phyloP scores from a whole-genome alignment of 2,888 invertebrate genomes.

The Venusia cambrica region DNA sequence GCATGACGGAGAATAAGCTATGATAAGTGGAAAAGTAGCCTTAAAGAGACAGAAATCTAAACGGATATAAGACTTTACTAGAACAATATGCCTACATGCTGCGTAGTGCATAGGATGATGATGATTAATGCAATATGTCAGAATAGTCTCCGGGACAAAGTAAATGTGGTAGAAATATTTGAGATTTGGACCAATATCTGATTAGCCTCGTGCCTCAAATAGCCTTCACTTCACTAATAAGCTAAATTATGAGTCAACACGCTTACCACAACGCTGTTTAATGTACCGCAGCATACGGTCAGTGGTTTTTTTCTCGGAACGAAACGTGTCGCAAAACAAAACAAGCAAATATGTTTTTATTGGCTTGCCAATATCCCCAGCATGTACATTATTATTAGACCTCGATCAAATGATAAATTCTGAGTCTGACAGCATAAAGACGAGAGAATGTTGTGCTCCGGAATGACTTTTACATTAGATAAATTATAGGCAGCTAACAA shows the following conservation, averaged over 20 bases:
- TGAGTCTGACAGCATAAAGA: slow-evolving; percentile 24
- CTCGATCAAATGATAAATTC: slow-evolving; percentile 14
- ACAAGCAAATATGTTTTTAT: slow-evolving; percentile 27
- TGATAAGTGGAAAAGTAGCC: too few species aligned
- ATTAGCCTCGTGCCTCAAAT: slow-evolving; percentile 43
- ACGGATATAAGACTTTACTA: too few species aligned
- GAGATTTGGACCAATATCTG: slow-evolving; percentile 50
- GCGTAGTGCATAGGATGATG: too few species aligned
- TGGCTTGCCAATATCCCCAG: slow-evolving; percentile 17
- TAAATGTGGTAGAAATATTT: slow-evolving; percentile 51
- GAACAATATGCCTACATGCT: too few species aligned
- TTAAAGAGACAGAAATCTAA: too few species aligned
- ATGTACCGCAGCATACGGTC: slow-evolving; percentile 32
- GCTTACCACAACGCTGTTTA: slow-evolving; percentile 42
- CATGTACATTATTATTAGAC: slow-evolving; percentile 16
- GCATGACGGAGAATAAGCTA: too few species aligned
- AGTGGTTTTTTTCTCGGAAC: slow-evolving; percentile 37
- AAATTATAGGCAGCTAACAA: slow-evolving; percentile 67
- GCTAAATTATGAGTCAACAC: slow-evolving; percentile 59
- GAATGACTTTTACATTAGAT: slow-evolving; percentile 64
- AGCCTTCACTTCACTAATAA: slow-evolving; percentile 58
- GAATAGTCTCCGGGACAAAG: slow-evolving; percentile 45
- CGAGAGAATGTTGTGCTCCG: slow-evolving; percentile 40
- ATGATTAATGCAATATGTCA: too few species aligned
- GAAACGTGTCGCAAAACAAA: slow-evolving; percentile 37